Percentiles rank a stretch among this genome's conserved stretches.
Conservation (phyloP, 1,140 invertebrate genomes). For the Vollenhovia emeryi region DNA sequence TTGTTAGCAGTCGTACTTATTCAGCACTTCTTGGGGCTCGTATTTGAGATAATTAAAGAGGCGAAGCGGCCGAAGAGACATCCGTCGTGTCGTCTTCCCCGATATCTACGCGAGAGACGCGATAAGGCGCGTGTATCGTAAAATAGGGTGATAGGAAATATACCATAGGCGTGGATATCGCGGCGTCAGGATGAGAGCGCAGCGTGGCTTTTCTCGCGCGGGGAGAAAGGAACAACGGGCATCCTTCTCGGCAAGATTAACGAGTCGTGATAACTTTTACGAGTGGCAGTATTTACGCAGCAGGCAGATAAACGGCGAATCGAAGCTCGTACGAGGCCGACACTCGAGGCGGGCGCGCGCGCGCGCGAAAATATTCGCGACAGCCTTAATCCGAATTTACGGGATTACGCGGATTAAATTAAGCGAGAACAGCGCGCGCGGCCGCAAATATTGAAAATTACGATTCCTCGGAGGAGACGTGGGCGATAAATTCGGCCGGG, state of each 20-base stretch:
- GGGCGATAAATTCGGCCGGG: conserved; percentile 7
- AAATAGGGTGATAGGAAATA: neutral
- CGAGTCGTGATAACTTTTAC: conserved; percentile 46
- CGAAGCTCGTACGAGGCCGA: conserved; percentile 26
- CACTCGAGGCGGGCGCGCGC: neutral
- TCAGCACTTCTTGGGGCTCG: neutral
- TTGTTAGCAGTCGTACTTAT: neutral
- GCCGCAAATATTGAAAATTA: conserved; percentile 13
- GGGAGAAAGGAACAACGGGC: conserved; percentile 7
- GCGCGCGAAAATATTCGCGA: conserved; percentile 18
- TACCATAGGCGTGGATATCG: conserved; percentile 7
- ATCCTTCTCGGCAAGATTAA: conserved; percentile 46
- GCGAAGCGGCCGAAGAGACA: neutral
- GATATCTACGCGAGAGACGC: neutral
- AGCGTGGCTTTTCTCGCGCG: neutral
- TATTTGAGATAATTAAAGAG: neutral
- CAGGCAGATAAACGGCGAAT: conserved; percentile 33
- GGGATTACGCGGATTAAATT: conserved; percentile 30
- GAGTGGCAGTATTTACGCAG: conserved; percentile 44
- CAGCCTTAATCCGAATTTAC: conserved; percentile 11
- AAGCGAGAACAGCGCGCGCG: neutral
- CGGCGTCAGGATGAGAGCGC: neutral
- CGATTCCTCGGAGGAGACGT: neutral
- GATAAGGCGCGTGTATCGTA: conserved; percentile 1
- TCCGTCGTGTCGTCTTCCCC: neutral